Conservation (phyloP, 2,888 invertebrate genomes). For the Phasia obesa region DNA sequence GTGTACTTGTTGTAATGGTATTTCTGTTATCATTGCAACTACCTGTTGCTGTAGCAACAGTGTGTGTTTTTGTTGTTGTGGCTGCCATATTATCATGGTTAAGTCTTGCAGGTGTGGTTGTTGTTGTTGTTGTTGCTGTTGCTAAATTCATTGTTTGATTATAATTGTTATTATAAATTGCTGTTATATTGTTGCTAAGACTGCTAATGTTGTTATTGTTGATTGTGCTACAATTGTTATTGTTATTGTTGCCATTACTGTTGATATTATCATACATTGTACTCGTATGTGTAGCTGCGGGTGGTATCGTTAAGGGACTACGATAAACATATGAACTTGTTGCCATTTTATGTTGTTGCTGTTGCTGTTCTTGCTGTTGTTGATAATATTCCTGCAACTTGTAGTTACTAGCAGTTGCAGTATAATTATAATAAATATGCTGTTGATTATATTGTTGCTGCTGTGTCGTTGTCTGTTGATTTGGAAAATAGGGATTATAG, state of each 20-base stretch:
- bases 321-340: constrained; percentile 80
- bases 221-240: constrained; percentile 41
- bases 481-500: constrained; percentile 66
- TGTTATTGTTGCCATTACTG: constrained; percentile 52
- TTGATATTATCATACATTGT: constrained; percentile 65
- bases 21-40: constrained; percentile 43
- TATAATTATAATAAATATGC: constrained; percentile 43
- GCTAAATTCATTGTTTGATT: constrained; percentile 47
- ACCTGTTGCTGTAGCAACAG: constrained; percentile 50
- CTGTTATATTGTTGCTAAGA: constrained; percentile 53
- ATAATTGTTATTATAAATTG: constrained; percentile 57
- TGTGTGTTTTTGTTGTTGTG: constrained; percentile 9
- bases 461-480: constrained; percentile 70
- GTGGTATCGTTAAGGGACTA: constrained; percentile 80
- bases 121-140: constrained; percentile 22
- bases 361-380: too few species aligned
- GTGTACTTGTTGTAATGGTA: constrained; percentile 7
- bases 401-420: constrained; percentile 49
- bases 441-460: constrained; percentile 72
- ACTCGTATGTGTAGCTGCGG: constrained; percentile 66
- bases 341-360: constrained; percentile 75
- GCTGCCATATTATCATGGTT: constrained; percentile 49
- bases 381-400: constrained; percentile 59
- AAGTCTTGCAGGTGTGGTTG: constrained; percentile 33
- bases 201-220: constrained; percentile 61